Evolutionary conservation across 2,888 invertebrate genomes (phyloP), one percentile per base, ranked within the genome.

Genomic region (Cylindroiulus punctatus): DNA sequence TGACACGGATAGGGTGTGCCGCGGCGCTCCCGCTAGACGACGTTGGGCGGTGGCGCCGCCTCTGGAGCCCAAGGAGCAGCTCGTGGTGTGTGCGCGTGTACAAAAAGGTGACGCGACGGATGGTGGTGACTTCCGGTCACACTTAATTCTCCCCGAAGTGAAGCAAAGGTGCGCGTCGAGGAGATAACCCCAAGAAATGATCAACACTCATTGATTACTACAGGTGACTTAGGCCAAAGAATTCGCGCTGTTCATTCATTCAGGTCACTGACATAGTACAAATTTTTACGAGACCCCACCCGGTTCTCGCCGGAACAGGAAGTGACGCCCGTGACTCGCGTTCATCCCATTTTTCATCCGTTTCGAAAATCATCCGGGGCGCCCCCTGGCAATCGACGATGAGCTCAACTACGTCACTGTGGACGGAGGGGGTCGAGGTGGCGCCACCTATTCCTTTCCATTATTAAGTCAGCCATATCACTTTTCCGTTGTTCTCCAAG

Each of bases 251-350:
- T 47, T 84, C 36, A 47, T 84, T 57, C 57, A 85, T 85, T 85
- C 85, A 85, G 85, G 85, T 85, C 81, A 85, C 81, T 85, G 81
- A 85, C 36, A 85, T 85, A 86, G 86, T 86, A 86, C 86, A 86
- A 86, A 86, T 86, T 84, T 84, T 84, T 83, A 83, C 42, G 84
- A 30, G 44, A 52, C 44, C 84, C 84, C 44, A 84, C 84, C 52
- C 52, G 32, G 52, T 47, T 52, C 22, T 52, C 42, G 83, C 19
- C 83, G 83, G 83, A 40, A 44, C 26, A 40, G 83, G 22, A 40
- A 26, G 44, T 83, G 83, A 83, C 42, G 44, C 83, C 40, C 83
- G 83, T 83, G 83, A 83, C 83, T 42, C 76, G 76, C 44, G 42
- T 83, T 40, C 83, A 83, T 83, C 42, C 83, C 76, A 76, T 76